These are phyloP conservation scores for Pocillopora damicornis DNA, from an alignment of 64 coral and sea anemone species.

Conservation along the genomic window DNA sequence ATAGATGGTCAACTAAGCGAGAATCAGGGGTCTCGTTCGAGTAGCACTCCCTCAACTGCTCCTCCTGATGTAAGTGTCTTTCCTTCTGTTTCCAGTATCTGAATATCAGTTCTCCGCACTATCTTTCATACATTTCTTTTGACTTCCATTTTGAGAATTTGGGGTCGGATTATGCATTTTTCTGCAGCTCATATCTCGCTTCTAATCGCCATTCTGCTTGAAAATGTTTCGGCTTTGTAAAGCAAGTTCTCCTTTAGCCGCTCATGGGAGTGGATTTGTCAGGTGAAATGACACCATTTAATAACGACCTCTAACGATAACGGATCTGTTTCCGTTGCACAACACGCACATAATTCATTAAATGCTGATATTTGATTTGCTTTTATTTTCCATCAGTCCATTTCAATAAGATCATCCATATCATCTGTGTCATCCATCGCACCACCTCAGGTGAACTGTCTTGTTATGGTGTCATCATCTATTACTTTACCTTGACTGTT, in stretches of 20 bases:
- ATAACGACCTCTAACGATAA: too few relatives aligned
- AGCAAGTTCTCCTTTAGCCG: too few relatives aligned
- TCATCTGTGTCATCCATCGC: slow-evolving; percentile 35
- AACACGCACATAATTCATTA: neutral
- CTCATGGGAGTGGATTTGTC: too few relatives aligned
- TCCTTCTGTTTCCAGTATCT: neutral
- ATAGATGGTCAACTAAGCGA: slow-evolving; percentile 5
- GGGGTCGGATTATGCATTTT: too few relatives aligned
- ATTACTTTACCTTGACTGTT: neutral
- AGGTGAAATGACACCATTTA: too few relatives aligned
- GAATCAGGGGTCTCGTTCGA: neutral
- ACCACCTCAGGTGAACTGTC: slow-evolving; percentile 13
- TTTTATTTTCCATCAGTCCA: neutral
- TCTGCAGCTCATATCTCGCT: too few relatives aligned
- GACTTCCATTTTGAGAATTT: neutral
- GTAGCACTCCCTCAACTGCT: neutral
- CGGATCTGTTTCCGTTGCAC: too few relatives aligned
- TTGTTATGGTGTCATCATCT: neutral
- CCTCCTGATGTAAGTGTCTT: neutral
- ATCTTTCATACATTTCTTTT: neutral
- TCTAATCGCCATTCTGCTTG: too few relatives aligned
- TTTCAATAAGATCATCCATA: slow-evolving; percentile 37
- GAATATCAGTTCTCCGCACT: neutral
- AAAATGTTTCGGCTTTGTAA: too few relatives aligned
- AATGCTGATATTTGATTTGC: neutral